Base-by-base conservation (phyloP, 2,797 vertebrate genomes). In the Prionace glauca region DNA sequence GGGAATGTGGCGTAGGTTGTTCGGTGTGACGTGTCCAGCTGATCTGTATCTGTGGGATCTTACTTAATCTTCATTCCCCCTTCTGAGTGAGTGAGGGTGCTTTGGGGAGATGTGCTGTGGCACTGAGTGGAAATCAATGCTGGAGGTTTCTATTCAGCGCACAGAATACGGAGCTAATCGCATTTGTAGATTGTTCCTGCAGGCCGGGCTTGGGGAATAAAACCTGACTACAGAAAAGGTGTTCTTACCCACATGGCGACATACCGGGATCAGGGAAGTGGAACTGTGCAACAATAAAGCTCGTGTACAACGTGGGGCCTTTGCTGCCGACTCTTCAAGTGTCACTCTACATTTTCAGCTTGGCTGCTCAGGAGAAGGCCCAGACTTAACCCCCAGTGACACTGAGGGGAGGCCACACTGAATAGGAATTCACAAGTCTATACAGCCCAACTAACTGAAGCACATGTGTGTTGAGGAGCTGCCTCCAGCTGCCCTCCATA, bases 401-500 rank as follows among this genome's bases (percentile, higher is more conserved):
- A 95, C 45, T 18, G 93, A 60, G 93, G 29, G 93, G 50, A 77
- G 93, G 69, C 93, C 93, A 95, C 45, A 50, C 72, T 95, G 93
- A 95, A 95, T 95, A 95, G 93, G 16, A 95, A 95, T 95, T 95
- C 93, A 77, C 93, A 95, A 95, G 93, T 95, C 93, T 74, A 74
- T 95, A 95, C 93, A 95, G 71, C 93, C 77, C 50, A 4, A 60
- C 93, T 56, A 95, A 95, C 71, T 95, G 71, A 60, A 95, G 93
- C 93, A 60, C 93, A 95, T 95, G 93, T 77, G 93, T 77, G 45
- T 95, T 29, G 93, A 77, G 93, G 72, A 95, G 93, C 94, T 24
- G 50, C 91, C 81, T 45, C 96, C 97, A 97, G 97, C 97, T 97
- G 97, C 97, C 96, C 45, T 22, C 45, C 93, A 56, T 95, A 74